Evolutionary conservation across 2,113 vertebrate species (phyloP).

Genomic region (Oreotrochilus melanogaster): DNA sequence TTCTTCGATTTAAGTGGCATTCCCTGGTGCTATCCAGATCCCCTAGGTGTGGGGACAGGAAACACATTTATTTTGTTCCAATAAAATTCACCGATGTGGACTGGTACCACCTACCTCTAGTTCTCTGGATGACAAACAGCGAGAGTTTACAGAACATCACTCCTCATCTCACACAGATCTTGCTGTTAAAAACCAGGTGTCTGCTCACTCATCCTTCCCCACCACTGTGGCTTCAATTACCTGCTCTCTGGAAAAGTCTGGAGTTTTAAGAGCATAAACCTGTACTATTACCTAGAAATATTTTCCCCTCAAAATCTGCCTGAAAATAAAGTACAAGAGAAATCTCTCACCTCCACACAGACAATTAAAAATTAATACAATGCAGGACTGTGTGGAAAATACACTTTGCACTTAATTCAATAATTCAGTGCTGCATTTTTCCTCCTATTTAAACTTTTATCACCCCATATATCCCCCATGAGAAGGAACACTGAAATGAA

Average conservation of each 20-base stretch:
- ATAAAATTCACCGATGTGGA: neutral
- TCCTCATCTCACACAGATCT: neutral
- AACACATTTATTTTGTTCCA: neutral
- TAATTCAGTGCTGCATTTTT: neutral
- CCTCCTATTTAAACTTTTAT: neutral
- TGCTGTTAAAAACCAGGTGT: neutral
- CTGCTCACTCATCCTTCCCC: no score
- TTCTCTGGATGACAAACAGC: neutral
- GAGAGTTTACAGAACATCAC: neutral
- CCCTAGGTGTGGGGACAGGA: neutral
- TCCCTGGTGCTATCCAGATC: neutral
- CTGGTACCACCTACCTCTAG: neutral
- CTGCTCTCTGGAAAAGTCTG: neutral
- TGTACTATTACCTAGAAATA: neutral
- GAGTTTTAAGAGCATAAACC: neutral
- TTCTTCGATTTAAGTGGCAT: neutral
- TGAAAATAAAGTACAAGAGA: neutral
- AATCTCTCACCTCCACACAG: neutral
- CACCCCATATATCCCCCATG: no score
- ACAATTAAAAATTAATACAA: neutral
- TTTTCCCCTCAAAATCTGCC: neutral
- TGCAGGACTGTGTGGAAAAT: neutral
- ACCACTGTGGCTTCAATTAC: neutral
- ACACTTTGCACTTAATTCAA: neutral
- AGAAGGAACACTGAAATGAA: neutral